Base-by-base conservation (phyloP, 1,140 invertebrate species). In the Drosophila takahashii region DNA sequence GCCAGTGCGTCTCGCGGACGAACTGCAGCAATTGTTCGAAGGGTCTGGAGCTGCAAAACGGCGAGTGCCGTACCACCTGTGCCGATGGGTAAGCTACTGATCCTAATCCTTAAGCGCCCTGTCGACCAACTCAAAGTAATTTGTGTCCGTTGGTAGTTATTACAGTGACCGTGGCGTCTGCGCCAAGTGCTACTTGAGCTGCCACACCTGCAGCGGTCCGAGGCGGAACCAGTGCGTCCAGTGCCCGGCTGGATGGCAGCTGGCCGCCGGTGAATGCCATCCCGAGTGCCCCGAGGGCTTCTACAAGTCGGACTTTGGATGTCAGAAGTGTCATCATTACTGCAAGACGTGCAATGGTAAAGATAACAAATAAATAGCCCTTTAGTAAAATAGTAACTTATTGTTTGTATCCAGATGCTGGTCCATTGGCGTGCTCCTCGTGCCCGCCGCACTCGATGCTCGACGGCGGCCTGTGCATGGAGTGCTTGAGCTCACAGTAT, bases 241-340 rank as follows among this genome's bases (percentile, higher is more conserved):
- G 11, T 98, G 97, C 93, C 95, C 95, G 0, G 90, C 92, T 6
- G 95, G 95, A 10, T 96, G 95, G 95, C 95, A 96, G 86, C 92
- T 97, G 29, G 95, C 96, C 0, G 95, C 95, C 2, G 96, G 96
- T 4, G 95, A 96, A 87, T 98, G 97, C 86, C 95, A 96, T 78
- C 95, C 95, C 0, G 95, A 96, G 81, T 98, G 97, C 92, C 97
- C 97, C 4, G 95, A 96, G 91, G 96, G 96, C 16, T 97, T 96
- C 90, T 97, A 96, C 91, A 95, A 96, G 87, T 95, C 95, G 0
- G 94, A 95, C 36, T 96, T 94, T 78, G 96, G 96, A 1, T 97
- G 96, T 76, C 95, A 96, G 75, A 96, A 96, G 86, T 97, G 96
- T 86, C 96, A 97, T 93, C 96, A 96, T 89, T 96, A 96, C 81